These are phyloP conservation scores for Eutolmus rufibarbis DNA, from an alignment of 2,888 invertebrate genomes.

Conservation along the genomic window DNA sequence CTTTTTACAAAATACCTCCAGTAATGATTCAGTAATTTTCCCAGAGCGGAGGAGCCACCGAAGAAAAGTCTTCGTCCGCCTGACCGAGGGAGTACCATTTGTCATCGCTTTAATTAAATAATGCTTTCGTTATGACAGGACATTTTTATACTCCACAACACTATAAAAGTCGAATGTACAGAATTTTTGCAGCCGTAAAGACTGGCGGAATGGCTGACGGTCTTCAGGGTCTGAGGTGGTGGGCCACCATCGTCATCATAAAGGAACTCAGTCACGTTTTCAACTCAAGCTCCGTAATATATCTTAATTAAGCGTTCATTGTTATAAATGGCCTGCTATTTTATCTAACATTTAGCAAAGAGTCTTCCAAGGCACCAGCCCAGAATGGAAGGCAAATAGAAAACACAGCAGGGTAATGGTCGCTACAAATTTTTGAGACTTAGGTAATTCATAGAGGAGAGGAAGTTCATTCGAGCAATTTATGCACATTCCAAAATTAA, in stretches of 20 bases:
- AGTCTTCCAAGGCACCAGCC: constrained; percentile 8
- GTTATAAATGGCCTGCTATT: constrained; percentile 41
- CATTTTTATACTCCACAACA: constrained; percentile 37
- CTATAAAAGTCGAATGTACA: constrained; percentile 7
- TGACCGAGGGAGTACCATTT: constrained; percentile 13
- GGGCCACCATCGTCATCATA: constrained; percentile 7
- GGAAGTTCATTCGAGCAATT: background rate
- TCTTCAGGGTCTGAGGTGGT: background rate
- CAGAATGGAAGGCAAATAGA: constrained; percentile 14
- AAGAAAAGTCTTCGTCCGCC: background rate
- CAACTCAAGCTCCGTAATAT: constrained; percentile 38
- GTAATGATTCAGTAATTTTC: background rate
- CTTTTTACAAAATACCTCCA: background rate
- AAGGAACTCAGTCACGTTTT: constrained; percentile 41
- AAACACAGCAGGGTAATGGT: constrained; percentile 24
- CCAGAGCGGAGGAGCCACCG: background rate
- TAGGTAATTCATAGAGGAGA: constrained; percentile 2
- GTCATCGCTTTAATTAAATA: constrained; percentile 41
- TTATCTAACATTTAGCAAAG: constrained; percentile 34
- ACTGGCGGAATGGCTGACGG: background rate
- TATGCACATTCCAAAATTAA: constrained; percentile 11
- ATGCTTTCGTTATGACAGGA: constrained; percentile 37
- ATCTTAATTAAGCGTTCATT: constrained; percentile 42
- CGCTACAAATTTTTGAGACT: constrained; percentile 19
- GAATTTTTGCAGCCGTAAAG: background rate